Percentiles rank a stretch among this genome's conserved stretches.
These are phyloP conservation scores for Panagrolaimus sp. DNA, from an alignment of 1,140 invertebrate species.

Conservation along the genomic window DNA sequence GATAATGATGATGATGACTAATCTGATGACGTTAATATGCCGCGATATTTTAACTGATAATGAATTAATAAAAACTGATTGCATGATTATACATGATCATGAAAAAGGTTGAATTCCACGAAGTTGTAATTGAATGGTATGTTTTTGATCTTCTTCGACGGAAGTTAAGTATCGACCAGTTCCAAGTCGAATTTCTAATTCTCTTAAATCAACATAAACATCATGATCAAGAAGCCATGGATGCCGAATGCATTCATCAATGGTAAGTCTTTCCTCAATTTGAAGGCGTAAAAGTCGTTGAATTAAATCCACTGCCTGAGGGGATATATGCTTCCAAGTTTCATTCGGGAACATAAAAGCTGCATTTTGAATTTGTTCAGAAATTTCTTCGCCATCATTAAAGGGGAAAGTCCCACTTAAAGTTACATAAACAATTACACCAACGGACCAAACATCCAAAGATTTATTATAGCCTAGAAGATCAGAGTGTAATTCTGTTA, in stretches of 20 bases:
- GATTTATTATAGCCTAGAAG: constrained; percentile 91
- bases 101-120: constrained; percentile 2
- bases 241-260: constrained; percentile 89
- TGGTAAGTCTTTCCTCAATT: constrained; percentile 64
- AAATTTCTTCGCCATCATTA: constrained; percentile 98
- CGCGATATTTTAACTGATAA: too few species aligned
- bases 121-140: background rate
- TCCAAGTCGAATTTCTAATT: constrained; percentile 42
- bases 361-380: constrained; percentile 98
- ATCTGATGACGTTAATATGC: too few species aligned
- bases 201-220: constrained; percentile 43
- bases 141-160: background rate
- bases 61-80: too few species aligned
- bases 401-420: constrained; percentile 96
- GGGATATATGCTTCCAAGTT: constrained; percentile 93
- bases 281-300: constrained; percentile 71
- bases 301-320: constrained; percentile 90
- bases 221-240: constrained; percentile 75
- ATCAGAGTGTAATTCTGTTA: background rate
- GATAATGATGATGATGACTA: too few species aligned
- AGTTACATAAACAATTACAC: constrained; percentile 87
- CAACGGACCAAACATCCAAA: constrained; percentile 98
- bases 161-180: constrained; percentile 29
- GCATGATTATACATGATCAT: background rate
- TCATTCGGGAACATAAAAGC: constrained; percentile 99